A percentile compares a stretch with the other conserved stretches of the same genome.
Conservation (phyloP, 2,113 vertebrate species). For the Kobus ellipsiprymnus region DNA sequence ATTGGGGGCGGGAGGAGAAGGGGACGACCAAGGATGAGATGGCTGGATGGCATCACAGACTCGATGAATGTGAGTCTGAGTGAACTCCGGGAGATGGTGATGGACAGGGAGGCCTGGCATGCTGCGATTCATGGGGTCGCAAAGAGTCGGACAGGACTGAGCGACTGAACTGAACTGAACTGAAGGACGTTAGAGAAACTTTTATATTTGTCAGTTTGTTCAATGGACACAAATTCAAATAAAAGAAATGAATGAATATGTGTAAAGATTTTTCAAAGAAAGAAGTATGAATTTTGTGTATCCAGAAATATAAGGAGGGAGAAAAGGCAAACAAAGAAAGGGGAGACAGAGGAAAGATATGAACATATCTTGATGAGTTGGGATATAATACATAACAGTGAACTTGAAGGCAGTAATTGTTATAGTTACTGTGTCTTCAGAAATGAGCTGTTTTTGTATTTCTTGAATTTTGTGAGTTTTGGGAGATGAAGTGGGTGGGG, state of each 20-base stretch:
- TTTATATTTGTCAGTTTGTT: background rate
- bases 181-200: background rate
- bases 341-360: background rate
- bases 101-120: too few relatives aligned
- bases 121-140: too few relatives aligned
- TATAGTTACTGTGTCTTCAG: background rate
- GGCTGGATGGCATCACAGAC: too few relatives aligned
- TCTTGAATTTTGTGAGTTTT: background rate
- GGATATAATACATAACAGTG: background rate
- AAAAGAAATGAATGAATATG: background rate
- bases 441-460: background rate
- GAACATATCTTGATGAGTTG: background rate
- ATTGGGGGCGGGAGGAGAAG: too few relatives aligned
- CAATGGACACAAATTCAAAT: background rate
- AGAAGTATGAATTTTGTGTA: background rate
- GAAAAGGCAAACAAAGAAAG: background rate
- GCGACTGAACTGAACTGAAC: too few relatives aligned
- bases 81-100: too few relatives aligned
- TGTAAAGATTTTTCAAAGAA: background rate
- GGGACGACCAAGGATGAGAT: too few relatives aligned
- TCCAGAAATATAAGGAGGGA: background rate
- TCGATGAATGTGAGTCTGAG: too few relatives aligned
- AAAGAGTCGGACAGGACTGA: too few relatives aligned
- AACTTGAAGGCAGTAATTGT: background rate
- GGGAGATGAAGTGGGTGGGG: background rate